Percentiles rank a stretch among this genome's conserved stretches.
These are phyloP conservation scores for Cassiopea xamachana DNA, from an alignment of 30 jellyfish, hydroid and myxozoan species.

Conservation along the genomic window DNA sequence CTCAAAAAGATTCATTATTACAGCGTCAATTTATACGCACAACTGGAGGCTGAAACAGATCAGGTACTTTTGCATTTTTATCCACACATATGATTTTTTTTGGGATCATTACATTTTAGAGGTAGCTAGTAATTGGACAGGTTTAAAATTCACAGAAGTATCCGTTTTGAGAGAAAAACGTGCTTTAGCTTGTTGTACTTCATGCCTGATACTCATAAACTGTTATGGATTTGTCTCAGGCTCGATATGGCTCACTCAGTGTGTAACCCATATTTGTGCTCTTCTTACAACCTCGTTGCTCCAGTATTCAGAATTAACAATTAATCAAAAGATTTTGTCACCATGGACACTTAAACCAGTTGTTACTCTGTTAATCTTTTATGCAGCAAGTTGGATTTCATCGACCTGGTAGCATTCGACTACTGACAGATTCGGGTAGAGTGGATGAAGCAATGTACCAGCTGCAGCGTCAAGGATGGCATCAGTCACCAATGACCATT, in stretches of 20 bases:
- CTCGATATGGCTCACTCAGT: too few species aligned
- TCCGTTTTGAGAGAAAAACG: too few species aligned
- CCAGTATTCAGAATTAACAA: too few species aligned
- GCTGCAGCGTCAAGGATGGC: constrained; percentile 86
- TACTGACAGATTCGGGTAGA: constrained; percentile 80
- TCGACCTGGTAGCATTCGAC: constrained; percentile 93
- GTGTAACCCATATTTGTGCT: too few species aligned
- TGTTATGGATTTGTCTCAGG: too few species aligned
- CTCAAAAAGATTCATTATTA: constrained; percentile 80
- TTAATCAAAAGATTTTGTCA: too few species aligned
- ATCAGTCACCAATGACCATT: constrained; percentile 80
- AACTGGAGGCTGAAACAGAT: constrained; percentile 88
- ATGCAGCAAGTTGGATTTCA: constrained; percentile 91
- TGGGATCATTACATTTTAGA: too few species aligned
- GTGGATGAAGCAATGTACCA: constrained; percentile 86
- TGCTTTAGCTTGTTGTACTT: too few species aligned
- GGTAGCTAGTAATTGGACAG: too few species aligned
- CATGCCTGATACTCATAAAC: too few species aligned
- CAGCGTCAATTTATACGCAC: constrained; percentile 78
- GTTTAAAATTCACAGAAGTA: too few species aligned
- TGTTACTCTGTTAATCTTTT: neutral
- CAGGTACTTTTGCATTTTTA: constrained; percentile 65
- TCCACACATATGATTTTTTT: neutral
- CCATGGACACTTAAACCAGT: neutral
- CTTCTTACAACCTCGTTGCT: too few species aligned